These are phyloP conservation scores for Hymenochirus boettgeri DNA, from an alignment of 2,113 vertebrate genomes.

Conservation along the genomic window DNA sequence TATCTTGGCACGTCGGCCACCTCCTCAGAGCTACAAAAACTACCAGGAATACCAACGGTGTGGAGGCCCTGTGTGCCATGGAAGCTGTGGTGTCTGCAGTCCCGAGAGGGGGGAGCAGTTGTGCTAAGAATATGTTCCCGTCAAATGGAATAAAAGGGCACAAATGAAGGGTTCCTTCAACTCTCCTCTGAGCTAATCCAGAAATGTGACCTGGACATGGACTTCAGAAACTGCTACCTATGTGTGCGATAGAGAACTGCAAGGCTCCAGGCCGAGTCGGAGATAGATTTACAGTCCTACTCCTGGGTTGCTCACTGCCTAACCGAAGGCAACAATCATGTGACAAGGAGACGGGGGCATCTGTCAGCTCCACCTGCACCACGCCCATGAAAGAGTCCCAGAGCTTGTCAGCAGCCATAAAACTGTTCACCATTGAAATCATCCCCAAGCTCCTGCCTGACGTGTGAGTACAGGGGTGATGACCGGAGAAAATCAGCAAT, in stretches of 20 bases:
- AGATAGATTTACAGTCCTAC: conserved; percentile 60
- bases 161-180: conserved; percentile 61
- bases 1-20: conserved; percentile 10
- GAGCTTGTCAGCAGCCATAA: conserved; percentile 48
- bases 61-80: conserved; percentile 73
- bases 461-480: conserved; percentile 58
- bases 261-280: conserved; percentile 37
- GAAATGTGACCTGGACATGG: conserved; percentile 58
- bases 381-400: conserved; percentile 66
- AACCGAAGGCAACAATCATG: not conserved
- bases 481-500: too few species aligned
- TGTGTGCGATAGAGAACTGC: conserved; percentile 74
- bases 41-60: conserved; percentile 57
- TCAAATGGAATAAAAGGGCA: conserved; percentile 65
- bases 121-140: conserved; percentile 62
- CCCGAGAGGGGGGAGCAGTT: conserved; percentile 64
- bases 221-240: conserved; percentile 69
- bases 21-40: conserved; percentile 44
- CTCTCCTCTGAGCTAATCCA: conserved; percentile 49
- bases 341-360: not conserved
- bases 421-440: conserved; percentile 79
- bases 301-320: conserved; percentile 85
- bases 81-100: conserved; percentile 68
- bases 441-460: conserved; percentile 79
- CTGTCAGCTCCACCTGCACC: conserved; percentile 59